A percentile compares a stretch with the other conserved stretches of the same genome.
Conservation (phyloP, 2,888 invertebrate species). For the Acronicta aceris region DNA sequence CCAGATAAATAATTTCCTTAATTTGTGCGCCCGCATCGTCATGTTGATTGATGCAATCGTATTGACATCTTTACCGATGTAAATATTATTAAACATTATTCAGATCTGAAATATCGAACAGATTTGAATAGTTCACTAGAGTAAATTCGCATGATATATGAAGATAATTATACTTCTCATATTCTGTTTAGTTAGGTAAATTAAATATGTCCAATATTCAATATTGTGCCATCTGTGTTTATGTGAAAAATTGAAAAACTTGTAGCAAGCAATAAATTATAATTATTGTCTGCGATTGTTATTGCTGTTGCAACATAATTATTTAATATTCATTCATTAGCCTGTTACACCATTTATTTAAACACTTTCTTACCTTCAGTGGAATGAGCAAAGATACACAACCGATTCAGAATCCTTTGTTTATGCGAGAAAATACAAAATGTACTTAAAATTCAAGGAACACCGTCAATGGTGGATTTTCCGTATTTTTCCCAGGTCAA, state of each 20-base stretch:
- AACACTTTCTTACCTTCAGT: not conserved
- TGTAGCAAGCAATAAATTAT: too few species aligned
- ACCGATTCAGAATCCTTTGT: conserved; percentile 38
- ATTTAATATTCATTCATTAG: conserved; percentile 6
- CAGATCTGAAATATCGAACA: too few species aligned
- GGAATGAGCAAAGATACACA: conserved; percentile 18
- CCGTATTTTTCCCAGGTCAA: conserved; percentile 42
- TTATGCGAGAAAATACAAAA: conserved; percentile 20
- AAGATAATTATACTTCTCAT: too few species aligned
- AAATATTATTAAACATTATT: too few species aligned
- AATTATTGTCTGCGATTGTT: too few species aligned
- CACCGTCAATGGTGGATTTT: conserved; percentile 26
- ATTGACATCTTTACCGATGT: conserved; percentile 40
- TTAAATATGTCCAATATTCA: too few species aligned
- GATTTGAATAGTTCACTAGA: too few species aligned
- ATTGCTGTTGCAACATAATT: too few species aligned
- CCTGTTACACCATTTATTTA: conserved; percentile 14
- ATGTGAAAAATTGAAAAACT: too few species aligned
- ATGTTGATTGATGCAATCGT: conserved; percentile 28
- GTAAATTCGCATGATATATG: too few species aligned
- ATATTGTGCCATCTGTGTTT: too few species aligned
- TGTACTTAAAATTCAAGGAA: conserved; percentile 36
- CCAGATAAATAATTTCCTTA: not conserved
- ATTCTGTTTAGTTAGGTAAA: too few species aligned
- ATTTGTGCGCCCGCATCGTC: conserved; percentile 8